Conservation (phyloP, 2,113 vertebrate genomes). For the Micromys minutus region DNA sequence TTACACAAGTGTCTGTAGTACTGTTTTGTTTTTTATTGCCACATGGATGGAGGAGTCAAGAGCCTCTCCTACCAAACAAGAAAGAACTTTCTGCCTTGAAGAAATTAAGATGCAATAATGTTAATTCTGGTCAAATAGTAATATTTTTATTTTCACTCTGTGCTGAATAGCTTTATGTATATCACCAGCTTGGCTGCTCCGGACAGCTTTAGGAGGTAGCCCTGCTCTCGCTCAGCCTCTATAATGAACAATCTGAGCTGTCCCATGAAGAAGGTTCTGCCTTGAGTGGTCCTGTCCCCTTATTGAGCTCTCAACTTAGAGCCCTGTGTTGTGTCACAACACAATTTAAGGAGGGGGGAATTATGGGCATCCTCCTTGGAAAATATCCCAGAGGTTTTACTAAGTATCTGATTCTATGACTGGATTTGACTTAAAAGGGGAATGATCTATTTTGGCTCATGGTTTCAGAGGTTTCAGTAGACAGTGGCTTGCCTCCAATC, state of each 20-base stretch:
- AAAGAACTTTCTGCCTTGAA: neutral
- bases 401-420: neutral
- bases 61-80: neutral
- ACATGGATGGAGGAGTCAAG: neutral
- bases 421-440: neutral
- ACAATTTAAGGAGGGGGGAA: neutral
- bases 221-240: neutral
- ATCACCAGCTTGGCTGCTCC: neutral
- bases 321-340: neutral
- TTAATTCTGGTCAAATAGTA: neutral
- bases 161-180: neutral
- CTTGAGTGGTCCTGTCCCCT: neutral
- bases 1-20: rapidly evolving
- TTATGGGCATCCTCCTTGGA: neutral
- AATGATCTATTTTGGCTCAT: neutral
- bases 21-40: neutral
- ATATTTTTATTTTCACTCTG: no score
- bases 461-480: neutral
- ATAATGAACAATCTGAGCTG: neutral
- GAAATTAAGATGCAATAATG: neutral
- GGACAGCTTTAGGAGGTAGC: rapidly evolving
- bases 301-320: neutral
- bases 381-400: neutral
- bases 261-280: neutral
- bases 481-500: neutral